A percentile compares a stretch with the other conserved stretches of the same genome.
Evolutionary conservation across 2,888 invertebrate species (phyloP).

Genomic region (Chrysopilus asiliformis): DNA sequence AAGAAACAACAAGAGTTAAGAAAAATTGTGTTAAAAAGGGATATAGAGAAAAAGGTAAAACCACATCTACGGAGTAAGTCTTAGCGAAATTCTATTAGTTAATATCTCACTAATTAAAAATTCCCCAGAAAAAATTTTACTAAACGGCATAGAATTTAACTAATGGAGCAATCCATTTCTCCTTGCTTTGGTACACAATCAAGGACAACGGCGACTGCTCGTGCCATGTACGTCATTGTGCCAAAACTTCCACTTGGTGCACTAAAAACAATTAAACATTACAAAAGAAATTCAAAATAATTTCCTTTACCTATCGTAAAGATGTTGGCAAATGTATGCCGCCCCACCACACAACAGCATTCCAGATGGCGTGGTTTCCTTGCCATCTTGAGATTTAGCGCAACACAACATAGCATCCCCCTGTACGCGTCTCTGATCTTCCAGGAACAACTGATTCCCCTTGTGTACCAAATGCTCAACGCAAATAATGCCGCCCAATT

Average conservation of each 20-base stretch:
- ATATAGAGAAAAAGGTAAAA: too few species aligned
- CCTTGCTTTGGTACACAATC: slow-evolving; percentile 63
- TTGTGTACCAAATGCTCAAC: slow-evolving; percentile 87
- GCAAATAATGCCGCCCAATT: slow-evolving; percentile 65
- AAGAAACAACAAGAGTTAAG: too few species aligned
- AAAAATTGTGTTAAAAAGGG: too few species aligned
- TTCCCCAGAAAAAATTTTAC: too few species aligned
- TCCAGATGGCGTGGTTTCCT: slow-evolving; percentile 46
- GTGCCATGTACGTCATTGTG: slow-evolving; percentile 91
- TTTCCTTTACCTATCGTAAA: slow-evolving; percentile 57
- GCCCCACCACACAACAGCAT: slow-evolving; percentile 79
- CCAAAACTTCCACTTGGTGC: slow-evolving; percentile 96
- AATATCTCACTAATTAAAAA: too few species aligned
- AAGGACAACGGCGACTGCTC: slow-evolving; percentile 62
- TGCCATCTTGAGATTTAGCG: slow-evolving; percentile 56
- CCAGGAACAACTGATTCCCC: slow-evolving; percentile 88
- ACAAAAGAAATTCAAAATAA: background rate
- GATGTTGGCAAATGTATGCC: slow-evolving; percentile 89
- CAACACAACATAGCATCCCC: slow-evolving; percentile 92
- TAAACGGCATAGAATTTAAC: too few species aligned
- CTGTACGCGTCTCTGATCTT: slow-evolving; percentile 83
- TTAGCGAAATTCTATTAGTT: too few species aligned
- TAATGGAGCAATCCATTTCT: slow-evolving; percentile 69
- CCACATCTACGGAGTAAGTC: too few species aligned
- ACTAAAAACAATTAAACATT: slow-evolving; percentile 37